Evolutionary conservation across 1,140 invertebrate genomes (phyloP), one percentile per base, ranked within the genome.

Genomic region (Orchestia grillus): DNA sequence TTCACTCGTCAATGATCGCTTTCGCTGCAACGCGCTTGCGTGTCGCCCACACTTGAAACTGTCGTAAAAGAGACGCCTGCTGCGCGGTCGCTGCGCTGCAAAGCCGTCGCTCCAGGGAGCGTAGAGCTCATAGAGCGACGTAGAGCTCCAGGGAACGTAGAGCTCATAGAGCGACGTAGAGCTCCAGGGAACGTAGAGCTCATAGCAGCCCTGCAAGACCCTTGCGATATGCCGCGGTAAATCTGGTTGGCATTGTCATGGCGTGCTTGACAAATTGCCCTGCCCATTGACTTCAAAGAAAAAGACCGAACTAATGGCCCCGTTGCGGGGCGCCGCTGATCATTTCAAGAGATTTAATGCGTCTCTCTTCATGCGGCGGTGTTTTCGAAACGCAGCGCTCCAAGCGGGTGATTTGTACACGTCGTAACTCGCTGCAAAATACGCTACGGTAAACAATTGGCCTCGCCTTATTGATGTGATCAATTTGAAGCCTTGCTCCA

Each of bases 321-420:
- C 44, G 92, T 94, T 94, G 92, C 44, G 23, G 44, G 43, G 23
- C n/a, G 23, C 6, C 41, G n/a, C n/a, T 45, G 92, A 45, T 94
- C 92, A n/a, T 94, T 94, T 94, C 92, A 94, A 94, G 15, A 94
- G 92, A 94, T 45, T 47, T 94, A 94, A 94, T 44, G 44, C 92
- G 44, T 42, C 43, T 90, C 88, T 90, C 88, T 90, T 90, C 88
- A 41, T 77, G 28, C 62, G 1, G 62, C 62, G 11, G 36, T 77
- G 62, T 77, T 77, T 77, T 77, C 62, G 62, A 77, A 77, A 28
- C 62, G 62, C 15, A 19, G 62, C 28, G 6, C 62, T 77, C 15
- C 11, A 77, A 8, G 36, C 11, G 1, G 62, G 62, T 77, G 62
- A 77, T 77, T 77, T 77, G 62, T 77, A 77, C 62, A 28, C 36